Conservation (phyloP, 64 coral and sea anemone genomes). For the Dendrophyllia cribrosa region DNA sequence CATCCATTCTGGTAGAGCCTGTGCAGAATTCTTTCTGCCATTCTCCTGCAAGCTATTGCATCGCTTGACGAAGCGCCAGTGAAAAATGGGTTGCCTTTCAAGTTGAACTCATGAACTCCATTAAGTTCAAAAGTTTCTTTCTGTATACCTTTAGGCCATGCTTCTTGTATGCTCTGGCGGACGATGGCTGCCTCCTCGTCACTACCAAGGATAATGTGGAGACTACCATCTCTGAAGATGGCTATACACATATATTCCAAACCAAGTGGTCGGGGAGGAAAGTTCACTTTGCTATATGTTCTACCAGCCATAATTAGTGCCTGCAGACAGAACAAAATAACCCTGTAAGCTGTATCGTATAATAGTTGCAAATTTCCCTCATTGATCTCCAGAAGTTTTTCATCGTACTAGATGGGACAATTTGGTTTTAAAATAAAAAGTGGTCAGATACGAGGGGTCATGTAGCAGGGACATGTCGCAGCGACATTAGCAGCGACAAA, state of each 20-base stretch:
- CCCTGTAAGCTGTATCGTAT: background rate
- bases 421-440: background rate
- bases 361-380: no score
- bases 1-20: constrained; percentile 42
- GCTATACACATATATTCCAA: constrained; percentile 48
- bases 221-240: background rate
- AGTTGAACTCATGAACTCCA: constrained; percentile 7
- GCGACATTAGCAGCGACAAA: no score
- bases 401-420: no score
- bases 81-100: constrained; percentile 57
- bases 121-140: constrained; percentile 12
- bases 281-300: background rate
- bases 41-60: constrained; percentile 23
- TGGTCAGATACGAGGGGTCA: no score
- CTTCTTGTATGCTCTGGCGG: constrained; percentile 34
- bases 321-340: background rate
- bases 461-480: no score
- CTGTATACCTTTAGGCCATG: constrained; percentile 62
- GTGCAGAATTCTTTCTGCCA: constrained; percentile 42
- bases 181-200: constrained; percentile 44
- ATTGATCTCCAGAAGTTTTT: no score
- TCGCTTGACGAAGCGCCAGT: background rate
- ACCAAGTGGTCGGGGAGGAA: constrained; percentile 19
- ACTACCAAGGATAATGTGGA: constrained; percentile 32
- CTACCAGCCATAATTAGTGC: background rate